Conservation (phyloP, 2,888 invertebrate species). For the Lithophane semibrunnea region DNA sequence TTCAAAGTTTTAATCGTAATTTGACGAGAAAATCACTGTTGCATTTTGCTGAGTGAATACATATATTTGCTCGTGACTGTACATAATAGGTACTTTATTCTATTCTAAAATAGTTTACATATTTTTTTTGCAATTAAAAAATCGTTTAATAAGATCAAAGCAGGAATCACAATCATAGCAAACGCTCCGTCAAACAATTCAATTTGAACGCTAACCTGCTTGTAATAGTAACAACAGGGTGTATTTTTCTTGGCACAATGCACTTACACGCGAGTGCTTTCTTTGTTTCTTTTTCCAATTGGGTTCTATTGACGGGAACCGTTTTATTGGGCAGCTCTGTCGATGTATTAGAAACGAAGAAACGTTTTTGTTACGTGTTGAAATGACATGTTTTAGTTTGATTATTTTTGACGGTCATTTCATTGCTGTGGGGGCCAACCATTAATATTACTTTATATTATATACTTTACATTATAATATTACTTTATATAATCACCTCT, state of each 20-base stretch:
- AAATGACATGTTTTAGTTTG: background rate
- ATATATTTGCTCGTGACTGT: no score
- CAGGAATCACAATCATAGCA: background rate
- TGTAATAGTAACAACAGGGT: constrained; percentile 32
- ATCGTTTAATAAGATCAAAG: no score
- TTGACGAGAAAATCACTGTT: no score
- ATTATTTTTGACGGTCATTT: background rate
- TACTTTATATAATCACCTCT: no score
- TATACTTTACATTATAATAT: no score
- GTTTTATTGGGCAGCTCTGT: constrained; percentile 41
- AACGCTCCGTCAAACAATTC: constrained; percentile 26
- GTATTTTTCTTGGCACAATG: constrained; percentile 61
- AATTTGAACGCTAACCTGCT: constrained; percentile 38
- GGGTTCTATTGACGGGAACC: constrained; percentile 47
- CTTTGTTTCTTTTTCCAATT: constrained; percentile 50
- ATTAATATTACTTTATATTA: no score
- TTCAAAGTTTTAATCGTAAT: no score
- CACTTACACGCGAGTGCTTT: constrained; percentile 46
- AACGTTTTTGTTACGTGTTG: constrained; percentile 1
- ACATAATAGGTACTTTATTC: no score
- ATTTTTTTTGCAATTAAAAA: no score
- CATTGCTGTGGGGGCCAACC: background rate
- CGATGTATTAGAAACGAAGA: constrained; percentile 3
- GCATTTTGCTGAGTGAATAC: no score
- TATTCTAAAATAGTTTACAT: no score